Base-by-base conservation (phyloP, 2,797 vertebrate species). In the Tympanoctomys barrerae region DNA sequence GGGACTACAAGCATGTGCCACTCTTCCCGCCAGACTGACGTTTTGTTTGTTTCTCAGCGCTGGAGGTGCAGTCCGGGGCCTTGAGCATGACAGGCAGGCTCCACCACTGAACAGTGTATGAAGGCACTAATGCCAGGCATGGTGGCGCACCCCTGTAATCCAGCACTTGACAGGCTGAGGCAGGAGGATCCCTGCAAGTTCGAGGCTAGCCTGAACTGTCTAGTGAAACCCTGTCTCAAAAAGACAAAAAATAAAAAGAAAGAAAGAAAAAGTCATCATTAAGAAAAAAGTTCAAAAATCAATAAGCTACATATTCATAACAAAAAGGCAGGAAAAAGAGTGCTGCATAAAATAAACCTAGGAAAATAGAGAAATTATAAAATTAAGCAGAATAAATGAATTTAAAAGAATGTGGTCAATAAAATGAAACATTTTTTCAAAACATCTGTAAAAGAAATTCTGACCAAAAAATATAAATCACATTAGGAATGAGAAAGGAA, bases 351-450 rank as follows among this genome's bases (percentile, higher is more conserved):
- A 82, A 46, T 94, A 94, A 68, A 82, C 52, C 59, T 1, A 11
- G 16, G 5, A 75, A 87, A 79, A 83, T 46, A 5, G 85, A 73
- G 14, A 22, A 90, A 71, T 90, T 46, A 71, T 64, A 57, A 90
- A 83, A 64, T 16, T 84, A 87, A 85, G n/a, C 70, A 59, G 52
- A 86, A 92, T 70, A 66, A 54, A 66, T 78, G 11, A 39, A 90
- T 61, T 62, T 86, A 52, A 21, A 95, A 70, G 14, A 88, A 97
- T 84, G 90, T 87, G 33, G 94, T 84, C 22, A 73, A 33, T 68
- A 87, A 87, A 82, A 54, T 28, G 52, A 70, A 46, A 39, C 36
- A 31, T 59, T 80, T 46, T 39, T 42, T 13, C 21, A 52, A 66
- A 88, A 88, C 54, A 59, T 75, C n/a, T 79, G 57, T 92, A 75